These are phyloP conservation scores for Hydriomena furcata DNA, from an alignment of 2,888 invertebrate genomes.

Conservation along the genomic window DNA sequence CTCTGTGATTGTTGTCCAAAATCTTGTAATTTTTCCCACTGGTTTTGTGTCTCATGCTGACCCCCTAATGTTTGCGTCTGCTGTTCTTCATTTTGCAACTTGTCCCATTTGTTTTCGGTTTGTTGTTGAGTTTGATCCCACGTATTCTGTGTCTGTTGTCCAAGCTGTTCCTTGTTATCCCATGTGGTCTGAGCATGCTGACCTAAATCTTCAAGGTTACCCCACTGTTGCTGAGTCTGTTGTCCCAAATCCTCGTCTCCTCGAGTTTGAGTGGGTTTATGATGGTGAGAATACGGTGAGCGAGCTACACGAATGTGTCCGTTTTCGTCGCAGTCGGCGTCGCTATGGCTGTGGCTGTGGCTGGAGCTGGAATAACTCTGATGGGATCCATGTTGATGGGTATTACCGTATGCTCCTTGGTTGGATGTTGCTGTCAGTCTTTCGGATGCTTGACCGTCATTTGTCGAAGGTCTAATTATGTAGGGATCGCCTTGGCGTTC, in stretches of 20 bases:
- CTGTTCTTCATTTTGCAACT: constrained; percentile 45
- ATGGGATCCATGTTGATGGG: constrained; percentile 52
- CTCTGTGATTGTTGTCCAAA: constrained; percentile 46
- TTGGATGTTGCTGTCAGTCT: constrained; percentile 52
- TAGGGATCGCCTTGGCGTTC: constrained; percentile 79
- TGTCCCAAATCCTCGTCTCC: constrained; percentile 36
- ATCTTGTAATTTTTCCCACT: constrained; percentile 39
- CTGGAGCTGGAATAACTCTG: constrained; percentile 42
- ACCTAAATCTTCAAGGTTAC: constrained; percentile 37
- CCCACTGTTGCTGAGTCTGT: constrained; percentile 41
- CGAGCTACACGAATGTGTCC: constrained; percentile 61
- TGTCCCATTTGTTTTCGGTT: constrained; percentile 38
- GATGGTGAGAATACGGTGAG: constrained; percentile 51
- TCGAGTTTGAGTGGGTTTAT: constrained; percentile 9
- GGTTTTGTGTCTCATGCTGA: constrained; percentile 47
- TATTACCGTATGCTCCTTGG: constrained; percentile 42
- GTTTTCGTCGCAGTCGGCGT: constrained; percentile 55
- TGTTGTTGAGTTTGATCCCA: constrained; percentile 39
- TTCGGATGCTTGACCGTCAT: constrained; percentile 51
- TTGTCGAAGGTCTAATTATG: constrained; percentile 63
- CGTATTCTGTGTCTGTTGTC: constrained; percentile 46
- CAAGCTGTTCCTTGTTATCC: constrained; percentile 42
- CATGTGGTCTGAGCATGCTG: constrained; percentile 42
- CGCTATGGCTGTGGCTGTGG: constrained; percentile 37
- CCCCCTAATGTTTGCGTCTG: constrained; percentile 43